A percentile compares a stretch with the other conserved stretches of the same genome.
phyloP scores from a whole-genome alignment of 2,113 vertebrate genomes.

The Isurus oxyrinchus region DNA sequence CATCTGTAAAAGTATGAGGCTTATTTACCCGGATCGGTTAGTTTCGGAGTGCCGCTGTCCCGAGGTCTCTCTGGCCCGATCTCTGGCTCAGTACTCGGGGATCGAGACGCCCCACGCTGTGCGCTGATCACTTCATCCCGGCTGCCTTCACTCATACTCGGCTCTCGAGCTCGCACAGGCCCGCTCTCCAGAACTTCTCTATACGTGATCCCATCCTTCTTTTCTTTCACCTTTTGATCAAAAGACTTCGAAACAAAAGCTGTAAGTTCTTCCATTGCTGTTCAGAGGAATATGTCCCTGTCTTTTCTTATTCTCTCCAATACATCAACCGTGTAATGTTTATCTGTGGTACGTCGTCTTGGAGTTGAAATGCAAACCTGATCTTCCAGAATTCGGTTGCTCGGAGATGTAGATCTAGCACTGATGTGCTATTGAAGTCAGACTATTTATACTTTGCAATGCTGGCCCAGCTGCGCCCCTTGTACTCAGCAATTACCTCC shows the following conservation, averaged over 20 bases:
- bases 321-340: conserved; percentile 70
- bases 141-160: conserved; percentile 59
- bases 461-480: conserved; percentile 69
- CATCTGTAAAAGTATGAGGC: conserved; percentile 19
- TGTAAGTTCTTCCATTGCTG: conserved; percentile 94
- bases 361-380: conserved; percentile 40
- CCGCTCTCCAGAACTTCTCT: conserved; percentile 90
- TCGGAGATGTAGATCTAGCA: conserved; percentile 79
- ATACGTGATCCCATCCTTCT: conserved; percentile 94
- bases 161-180: conserved; percentile 73
- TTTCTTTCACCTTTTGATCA: conserved; percentile 96
- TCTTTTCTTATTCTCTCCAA: conserved; percentile 51
- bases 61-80: conserved; percentile 74
- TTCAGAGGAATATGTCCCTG: conserved; percentile 48
- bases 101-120: conserved; percentile 58
- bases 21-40: conserved; percentile 75
- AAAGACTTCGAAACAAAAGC: conserved; percentile 97
- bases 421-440: conserved; percentile 80
- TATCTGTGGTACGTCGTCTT: conserved; percentile 24
- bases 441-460: conserved; percentile 96
- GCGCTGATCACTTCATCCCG: conserved; percentile 72
- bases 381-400: conserved; percentile 73
- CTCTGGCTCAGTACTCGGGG: conserved; percentile 80
- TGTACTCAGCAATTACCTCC: conserved; percentile 87
- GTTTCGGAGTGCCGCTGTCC: conserved; percentile 81